A percentile compares a stretch with the other conserved stretches of the same genome.
These are phyloP conservation scores for Eueides isabella DNA, from an alignment of 1,140 invertebrate genomes.

Conservation along the genomic window DNA sequence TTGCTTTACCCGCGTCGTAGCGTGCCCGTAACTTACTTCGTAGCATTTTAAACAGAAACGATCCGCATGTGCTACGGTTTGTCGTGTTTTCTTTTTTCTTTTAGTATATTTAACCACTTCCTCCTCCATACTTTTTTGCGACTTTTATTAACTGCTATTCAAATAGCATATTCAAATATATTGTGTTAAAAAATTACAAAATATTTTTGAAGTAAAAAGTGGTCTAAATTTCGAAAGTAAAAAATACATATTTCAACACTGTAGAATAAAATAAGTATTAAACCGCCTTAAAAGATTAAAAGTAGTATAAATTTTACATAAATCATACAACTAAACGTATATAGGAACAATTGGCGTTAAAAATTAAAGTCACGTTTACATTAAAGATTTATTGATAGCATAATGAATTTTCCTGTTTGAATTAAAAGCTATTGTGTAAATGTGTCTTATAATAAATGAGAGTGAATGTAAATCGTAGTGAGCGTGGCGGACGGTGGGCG, in stretches of 20 bases:
- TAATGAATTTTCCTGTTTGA: slow-evolving; percentile 25
- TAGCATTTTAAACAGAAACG: slow-evolving; percentile 34
- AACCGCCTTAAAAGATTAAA: neutral
- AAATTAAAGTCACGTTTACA: slow-evolving; percentile 32
- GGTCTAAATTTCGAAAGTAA: neutral
- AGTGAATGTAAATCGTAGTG: slow-evolving; percentile 67
- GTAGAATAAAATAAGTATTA: neutral
- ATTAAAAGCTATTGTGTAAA: slow-evolving; percentile 35
- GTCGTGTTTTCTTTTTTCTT: slow-evolving; percentile 6
- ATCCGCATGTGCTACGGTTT: neutral
- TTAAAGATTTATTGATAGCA: slow-evolving; percentile 24
- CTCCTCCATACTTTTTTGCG: neutral
- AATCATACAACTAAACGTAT: neutral
- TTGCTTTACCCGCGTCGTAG: slow-evolving; percentile 35
- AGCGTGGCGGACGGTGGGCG: slow-evolving; percentile 46
- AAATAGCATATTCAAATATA: neutral
- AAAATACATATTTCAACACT: neutral
- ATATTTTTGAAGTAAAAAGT: neutral
- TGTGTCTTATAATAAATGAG: slow-evolving; percentile 59
- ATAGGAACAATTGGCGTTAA: slow-evolving; percentile 7
- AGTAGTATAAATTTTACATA: neutral
- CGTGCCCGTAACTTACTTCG: slow-evolving; percentile 71
- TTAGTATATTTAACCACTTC: neutral
- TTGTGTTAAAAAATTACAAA: no score
- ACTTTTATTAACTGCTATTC: neutral